Conservation (phyloP, 2,797 vertebrate species). For the Brotula barbata region DNA sequence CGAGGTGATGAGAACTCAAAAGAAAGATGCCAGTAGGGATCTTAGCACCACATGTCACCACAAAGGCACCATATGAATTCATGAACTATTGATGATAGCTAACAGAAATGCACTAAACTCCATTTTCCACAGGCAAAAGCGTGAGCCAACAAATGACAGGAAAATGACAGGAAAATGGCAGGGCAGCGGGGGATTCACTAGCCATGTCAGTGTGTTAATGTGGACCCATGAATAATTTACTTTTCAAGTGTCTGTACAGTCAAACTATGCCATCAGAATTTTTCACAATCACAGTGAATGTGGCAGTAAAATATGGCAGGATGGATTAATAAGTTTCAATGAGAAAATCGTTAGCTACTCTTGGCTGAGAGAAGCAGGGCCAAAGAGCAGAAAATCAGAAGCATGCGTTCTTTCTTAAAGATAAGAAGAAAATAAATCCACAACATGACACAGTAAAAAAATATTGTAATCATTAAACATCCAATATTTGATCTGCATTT, state of each 20-base stretch:
- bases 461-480: too few relatives aligned
- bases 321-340: too few relatives aligned
- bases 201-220: slow-evolving; percentile 52
- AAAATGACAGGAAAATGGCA: slow-evolving; percentile 35
- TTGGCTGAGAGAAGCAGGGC: too few relatives aligned
- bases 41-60: slow-evolving; percentile 55
- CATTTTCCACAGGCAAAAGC: slow-evolving; percentile 32
- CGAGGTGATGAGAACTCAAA: slow-evolving; percentile 16
- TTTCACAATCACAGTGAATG: background rate
- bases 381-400: too few relatives aligned
- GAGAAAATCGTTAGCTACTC: too few relatives aligned
- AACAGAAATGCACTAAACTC: slow-evolving; percentile 29
- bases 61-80: slow-evolving; percentile 68
- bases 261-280: slow-evolving; percentile 18
- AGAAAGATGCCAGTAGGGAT: slow-evolving; percentile 34
- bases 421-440: too few relatives aligned
- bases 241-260: background rate
- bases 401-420: too few relatives aligned
- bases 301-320: too few relatives aligned
- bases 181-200: slow-evolving; percentile 22
- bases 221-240: slow-evolving; percentile 56
- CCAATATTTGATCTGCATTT: too few relatives aligned
- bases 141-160: slow-evolving; percentile 34
- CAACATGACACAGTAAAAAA: too few relatives aligned
- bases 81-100: slow-evolving; percentile 72